Base-by-base conservation (phyloP, 2,113 vertebrate species). In the Rana temporaria region DNA sequence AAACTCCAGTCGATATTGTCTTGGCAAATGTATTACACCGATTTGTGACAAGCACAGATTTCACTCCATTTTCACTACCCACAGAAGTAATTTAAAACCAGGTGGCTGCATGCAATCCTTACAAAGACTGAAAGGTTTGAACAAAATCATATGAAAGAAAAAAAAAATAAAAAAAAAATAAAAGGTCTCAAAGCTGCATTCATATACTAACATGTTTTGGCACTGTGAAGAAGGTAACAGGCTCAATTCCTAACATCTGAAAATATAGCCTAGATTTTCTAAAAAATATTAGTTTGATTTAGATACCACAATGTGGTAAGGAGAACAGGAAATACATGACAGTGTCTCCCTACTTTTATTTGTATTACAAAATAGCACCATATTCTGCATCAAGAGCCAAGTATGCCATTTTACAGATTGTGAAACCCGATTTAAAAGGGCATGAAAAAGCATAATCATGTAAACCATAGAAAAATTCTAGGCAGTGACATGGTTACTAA, bases 221-320 rank as follows among this genome's bases (percentile, higher is more conserved):
- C 56, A 26, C 4, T 9, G 1, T 24, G 14, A 53, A 70, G 42
- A 1, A 52, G 22, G 42, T n/a, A 70, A 24, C 12, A 68, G 38
- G 55, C 69, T 18, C 3, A 19, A 20, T 72, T 72, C 69, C 16
- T 56, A 19, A 72, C 30, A 56, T 18, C 17, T 18, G 16, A 38
- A 17, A 75, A 60, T 60, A 12, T 62, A 56, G 34, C 4, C 32
- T 24, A 48, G 8, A 12, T 48, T 48, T 48, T 62, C 0, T n/a
- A 48, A 34, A 74, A 34, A 2, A 32, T 22, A 62, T 15, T 30
- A 19, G 38, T 9, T 22, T 38, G 17, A 30, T 59, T 22, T 34
- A 20, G 19, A n/a, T 68, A 79, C 77, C 77, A 79, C 32, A 14
- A 59, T 19, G 4, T 79, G 65, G 77, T 78, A 78, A 67, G 3